Conservation (phyloP, 2,888 invertebrate genomes). For the Hydrotaea diabolus region DNA sequence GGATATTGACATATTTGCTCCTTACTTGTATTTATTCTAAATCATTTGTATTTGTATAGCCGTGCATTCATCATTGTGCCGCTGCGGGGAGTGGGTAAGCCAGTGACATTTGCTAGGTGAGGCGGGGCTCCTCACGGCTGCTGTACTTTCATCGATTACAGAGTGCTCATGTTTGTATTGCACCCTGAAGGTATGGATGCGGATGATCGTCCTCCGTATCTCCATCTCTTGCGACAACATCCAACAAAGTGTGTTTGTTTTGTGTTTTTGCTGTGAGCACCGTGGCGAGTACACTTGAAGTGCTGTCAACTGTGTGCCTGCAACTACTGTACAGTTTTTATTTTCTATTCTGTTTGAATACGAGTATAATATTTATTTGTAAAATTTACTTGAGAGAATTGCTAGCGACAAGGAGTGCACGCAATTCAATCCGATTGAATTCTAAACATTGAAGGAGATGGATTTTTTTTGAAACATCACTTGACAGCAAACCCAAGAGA, state of each 20-base stretch:
- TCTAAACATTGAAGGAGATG: neutral
- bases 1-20: neutral
- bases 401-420: neutral
- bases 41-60: conserved; percentile 10
- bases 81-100: conserved; percentile 11
- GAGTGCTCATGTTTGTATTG: neutral
- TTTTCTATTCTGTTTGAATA: too few relatives aligned
- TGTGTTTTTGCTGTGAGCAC: neutral
- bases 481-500: too few relatives aligned
- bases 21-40: conserved; percentile 2
- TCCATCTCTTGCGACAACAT: neutral
- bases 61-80: conserved; percentile 5
- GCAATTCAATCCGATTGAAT: neutral
- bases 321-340: conserved; percentile 20
- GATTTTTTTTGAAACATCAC: too few relatives aligned
- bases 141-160: conserved; percentile 8
- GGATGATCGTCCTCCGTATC: conserved; percentile 17
- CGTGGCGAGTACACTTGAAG: neutral
- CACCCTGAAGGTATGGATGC: neutral
- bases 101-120: conserved; percentile 53
- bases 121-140: neutral
- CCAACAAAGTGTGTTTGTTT: neutral
- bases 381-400: conserved; percentile 3
- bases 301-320: neutral
- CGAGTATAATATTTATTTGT: conserved; percentile 21